Conservation (phyloP, 2,888 invertebrate species). For the Leucophenga maculata region DNA sequence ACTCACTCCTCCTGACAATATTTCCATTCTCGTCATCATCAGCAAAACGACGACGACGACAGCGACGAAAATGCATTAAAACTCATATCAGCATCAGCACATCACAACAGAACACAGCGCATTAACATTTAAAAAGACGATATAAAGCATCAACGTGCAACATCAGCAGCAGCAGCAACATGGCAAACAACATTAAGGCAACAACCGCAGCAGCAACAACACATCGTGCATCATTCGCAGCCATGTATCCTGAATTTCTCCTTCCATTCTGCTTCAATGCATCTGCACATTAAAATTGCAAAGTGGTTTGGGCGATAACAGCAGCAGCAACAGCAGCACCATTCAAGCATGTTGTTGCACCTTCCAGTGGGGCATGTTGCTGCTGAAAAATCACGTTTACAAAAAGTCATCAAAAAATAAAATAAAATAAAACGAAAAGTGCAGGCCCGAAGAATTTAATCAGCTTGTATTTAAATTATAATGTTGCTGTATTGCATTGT, state of each 20-base stretch:
- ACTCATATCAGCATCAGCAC: slow-evolving; percentile 50
- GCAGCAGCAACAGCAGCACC: not conserved
- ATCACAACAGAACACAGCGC: slow-evolving; percentile 40
- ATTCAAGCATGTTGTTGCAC: not conserved
- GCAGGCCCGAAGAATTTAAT: slow-evolving; percentile 38
- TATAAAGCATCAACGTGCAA: slow-evolving; percentile 42
- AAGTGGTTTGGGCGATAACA: slow-evolving; percentile 23
- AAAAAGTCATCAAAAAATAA: slow-evolving; percentile 26
- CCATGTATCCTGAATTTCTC: not conserved
- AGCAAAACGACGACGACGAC: not conserved
- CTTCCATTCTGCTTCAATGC: slow-evolving; percentile 19
- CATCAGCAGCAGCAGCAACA: slow-evolving; percentile 38
- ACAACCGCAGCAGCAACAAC: slow-evolving; percentile 26
- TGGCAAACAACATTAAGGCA: slow-evolving; percentile 46
- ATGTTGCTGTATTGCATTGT: slow-evolving; percentile 20
- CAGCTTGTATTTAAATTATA: slow-evolving; percentile 42
- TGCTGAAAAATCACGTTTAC: slow-evolving; percentile 17
- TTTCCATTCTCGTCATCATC: not conserved
- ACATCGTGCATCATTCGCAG: slow-evolving; percentile 18
- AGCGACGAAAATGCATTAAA: slow-evolving; percentile 53
- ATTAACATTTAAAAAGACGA: slow-evolving; percentile 50
- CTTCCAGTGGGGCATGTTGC: not conserved
- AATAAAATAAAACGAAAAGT: slow-evolving; percentile 28
- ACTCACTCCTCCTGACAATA: not conserved
- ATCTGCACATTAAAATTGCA: slow-evolving; percentile 25